Evolutionary conservation across 2,113 vertebrate genomes (phyloP).

Genomic region (Manacus vitellinus): DNA sequence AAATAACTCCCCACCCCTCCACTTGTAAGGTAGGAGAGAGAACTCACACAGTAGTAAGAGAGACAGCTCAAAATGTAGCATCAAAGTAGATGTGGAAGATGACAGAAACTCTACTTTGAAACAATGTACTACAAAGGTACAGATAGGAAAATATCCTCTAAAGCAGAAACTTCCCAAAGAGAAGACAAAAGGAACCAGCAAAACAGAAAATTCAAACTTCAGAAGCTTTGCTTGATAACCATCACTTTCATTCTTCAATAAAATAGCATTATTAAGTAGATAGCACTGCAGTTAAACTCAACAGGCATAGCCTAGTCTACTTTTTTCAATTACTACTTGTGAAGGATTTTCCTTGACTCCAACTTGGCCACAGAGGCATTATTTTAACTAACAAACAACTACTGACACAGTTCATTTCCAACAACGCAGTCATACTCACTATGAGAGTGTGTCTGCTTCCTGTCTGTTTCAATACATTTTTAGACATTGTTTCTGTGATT

Average conservation of each 20-base stretch:
- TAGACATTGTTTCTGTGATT: background rate
- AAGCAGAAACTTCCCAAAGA: background rate
- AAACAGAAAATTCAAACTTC: background rate
- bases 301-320: background rate
- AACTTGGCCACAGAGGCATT: background rate
- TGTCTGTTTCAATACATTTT: background rate
- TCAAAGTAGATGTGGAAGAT: conserved; percentile 39
- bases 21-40: conserved; percentile 20
- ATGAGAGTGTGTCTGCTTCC: background rate
- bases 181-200: background rate
- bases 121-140: background rate
- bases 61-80: conserved; percentile 33
- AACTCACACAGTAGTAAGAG: conserved; percentile 41
- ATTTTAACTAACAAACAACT: background rate
- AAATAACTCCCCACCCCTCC: background rate
- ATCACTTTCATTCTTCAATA: background rate
- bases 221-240: background rate
- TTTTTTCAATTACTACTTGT: background rate
- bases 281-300: background rate
- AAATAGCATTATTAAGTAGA: background rate
- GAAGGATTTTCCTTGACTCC: background rate
- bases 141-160: background rate
- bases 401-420: background rate
- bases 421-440: background rate
- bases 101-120: conserved; percentile 22